Evolutionary conservation across 2,797 vertebrate species (phyloP).

Genomic region (Eulemur rubriventer): DNA sequence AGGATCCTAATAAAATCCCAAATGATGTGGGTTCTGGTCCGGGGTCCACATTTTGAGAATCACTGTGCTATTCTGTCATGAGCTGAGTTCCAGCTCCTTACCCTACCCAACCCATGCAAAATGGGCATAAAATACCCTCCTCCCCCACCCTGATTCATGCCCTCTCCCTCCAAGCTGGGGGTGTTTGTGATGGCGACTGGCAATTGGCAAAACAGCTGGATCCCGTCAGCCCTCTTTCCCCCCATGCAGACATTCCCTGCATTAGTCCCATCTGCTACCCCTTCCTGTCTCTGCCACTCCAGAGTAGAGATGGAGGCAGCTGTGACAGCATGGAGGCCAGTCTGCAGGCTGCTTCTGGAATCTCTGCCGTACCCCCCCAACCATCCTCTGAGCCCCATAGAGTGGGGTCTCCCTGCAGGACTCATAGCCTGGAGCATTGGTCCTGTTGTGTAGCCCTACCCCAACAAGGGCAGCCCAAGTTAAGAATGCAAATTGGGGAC

Average conservation of each 20-base stretch:
- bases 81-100: neutral
- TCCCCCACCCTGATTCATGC: neutral
- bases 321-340: neutral
- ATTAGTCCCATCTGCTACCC: neutral
- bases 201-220: slow-evolving; percentile 4
- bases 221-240: neutral
- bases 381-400: neutral
- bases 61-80: neutral
- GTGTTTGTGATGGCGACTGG: neutral
- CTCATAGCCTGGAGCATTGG: neutral
- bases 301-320: slow-evolving; percentile 16
- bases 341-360: neutral
- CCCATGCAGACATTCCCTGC: neutral
- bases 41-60: neutral
- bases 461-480: neutral
- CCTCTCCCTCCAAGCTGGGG: neutral
- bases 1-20: neutral
- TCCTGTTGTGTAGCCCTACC: neutral
- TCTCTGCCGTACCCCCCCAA: neutral
- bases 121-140: neutral
- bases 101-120: neutral
- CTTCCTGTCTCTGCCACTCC: slow-evolving; percentile 14
- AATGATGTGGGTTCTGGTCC: neutral
- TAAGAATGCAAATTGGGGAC: neutral
- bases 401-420: neutral